Conservation (phyloP, 1,140 invertebrate species). For the Drosophila nikananu region DNA sequence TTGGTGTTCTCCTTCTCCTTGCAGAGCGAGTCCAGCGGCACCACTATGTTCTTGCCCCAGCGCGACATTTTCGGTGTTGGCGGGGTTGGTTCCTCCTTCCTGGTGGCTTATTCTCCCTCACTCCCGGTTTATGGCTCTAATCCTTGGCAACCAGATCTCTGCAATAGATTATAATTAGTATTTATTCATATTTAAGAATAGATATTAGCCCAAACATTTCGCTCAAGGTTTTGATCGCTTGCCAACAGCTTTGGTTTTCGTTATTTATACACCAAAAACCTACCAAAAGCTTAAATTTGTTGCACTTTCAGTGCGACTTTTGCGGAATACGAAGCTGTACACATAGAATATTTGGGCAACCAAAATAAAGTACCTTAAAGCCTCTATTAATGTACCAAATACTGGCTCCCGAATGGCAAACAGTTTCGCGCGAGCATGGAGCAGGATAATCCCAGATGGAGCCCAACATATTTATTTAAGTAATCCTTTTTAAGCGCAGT, state of each 20-base stretch:
- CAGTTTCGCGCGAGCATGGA: not conserved
- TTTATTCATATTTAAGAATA: not conserved
- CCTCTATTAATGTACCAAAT: not conserved
- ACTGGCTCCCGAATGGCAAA: not conserved
- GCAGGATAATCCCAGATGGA: not conserved
- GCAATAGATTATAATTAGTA: conserved; percentile 5
- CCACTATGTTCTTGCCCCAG: conserved; percentile 88
- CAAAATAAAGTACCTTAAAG: not conserved
- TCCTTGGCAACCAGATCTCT: conserved; percentile 33
- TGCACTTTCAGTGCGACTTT: not conserved
- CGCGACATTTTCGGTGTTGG: conserved; percentile 86
- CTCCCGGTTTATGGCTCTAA: conserved; percentile 22
- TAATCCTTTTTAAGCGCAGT: conserved; percentile 16
- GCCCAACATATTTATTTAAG: conserved; percentile 16
- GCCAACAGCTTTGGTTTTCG: no score
- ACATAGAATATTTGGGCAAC: not conserved
- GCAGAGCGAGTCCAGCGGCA: conserved; percentile 87
- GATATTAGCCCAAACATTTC: not conserved
- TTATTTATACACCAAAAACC: not conserved
- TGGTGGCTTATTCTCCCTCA: conserved; percentile 7
- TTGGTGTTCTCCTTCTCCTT: conserved; percentile 94
- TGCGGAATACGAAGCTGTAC: not conserved
- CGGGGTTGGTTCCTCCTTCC: not conserved
- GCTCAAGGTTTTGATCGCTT: not conserved
- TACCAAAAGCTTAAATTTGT: not conserved